A percentile compares a stretch with the other conserved stretches of the same genome.
Evolutionary conservation across 2,113 vertebrate species (phyloP).

Genomic region (Petroica traversi): DNA sequence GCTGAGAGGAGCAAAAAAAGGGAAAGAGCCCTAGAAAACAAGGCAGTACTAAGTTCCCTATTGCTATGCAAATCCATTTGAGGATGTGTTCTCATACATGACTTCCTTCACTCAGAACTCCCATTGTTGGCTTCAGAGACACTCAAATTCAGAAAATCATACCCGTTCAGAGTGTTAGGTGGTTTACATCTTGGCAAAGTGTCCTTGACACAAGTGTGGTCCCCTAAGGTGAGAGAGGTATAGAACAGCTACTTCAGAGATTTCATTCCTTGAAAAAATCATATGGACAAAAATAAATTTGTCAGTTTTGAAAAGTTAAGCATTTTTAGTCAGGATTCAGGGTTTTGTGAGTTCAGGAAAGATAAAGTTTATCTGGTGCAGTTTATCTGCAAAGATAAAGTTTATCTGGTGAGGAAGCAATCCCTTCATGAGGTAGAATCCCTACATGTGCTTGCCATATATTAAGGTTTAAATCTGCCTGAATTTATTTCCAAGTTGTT

Average conservation of each 20-base stretch:
- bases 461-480: background rate
- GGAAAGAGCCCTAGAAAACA: background rate
- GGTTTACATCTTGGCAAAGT: background rate
- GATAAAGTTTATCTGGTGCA: background rate
- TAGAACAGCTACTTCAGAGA: background rate
- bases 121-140: background rate
- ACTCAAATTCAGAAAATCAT: background rate
- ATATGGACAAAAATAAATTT: background rate
- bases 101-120: background rate
- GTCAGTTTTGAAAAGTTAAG: background rate
- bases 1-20: fast-evolving
- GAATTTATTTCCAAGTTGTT: background rate
- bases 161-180: fast-evolving
- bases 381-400: background rate
- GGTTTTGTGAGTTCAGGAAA: background rate
- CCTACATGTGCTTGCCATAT: background rate
- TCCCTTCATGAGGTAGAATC: background rate
- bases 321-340: background rate
- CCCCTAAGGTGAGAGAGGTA: background rate
- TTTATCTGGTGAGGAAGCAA: background rate
- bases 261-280: background rate
- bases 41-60: background rate
- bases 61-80: background rate
- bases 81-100: background rate
- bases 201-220: background rate